Evolutionary conservation across 2,888 invertebrate species (phyloP).

Genomic region (Oscheius sp.): DNA sequence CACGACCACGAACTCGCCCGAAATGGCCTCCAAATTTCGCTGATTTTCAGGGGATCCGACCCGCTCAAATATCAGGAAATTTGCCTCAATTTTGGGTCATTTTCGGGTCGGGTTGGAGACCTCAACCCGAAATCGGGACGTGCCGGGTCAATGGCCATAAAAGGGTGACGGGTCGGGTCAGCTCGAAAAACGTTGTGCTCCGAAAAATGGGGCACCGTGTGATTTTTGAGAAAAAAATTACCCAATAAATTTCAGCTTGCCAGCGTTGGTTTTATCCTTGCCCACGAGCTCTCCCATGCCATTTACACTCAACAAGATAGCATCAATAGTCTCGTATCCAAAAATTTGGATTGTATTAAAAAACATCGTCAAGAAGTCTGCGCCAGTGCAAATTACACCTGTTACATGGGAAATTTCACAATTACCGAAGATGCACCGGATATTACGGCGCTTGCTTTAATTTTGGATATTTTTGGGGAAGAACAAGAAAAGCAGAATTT

Average conservation of each 20-base stretch:
- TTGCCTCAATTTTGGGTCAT: too few relatives aligned
- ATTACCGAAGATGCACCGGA: conserved; percentile 1
- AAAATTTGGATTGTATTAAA: neutral
- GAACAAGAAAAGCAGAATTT: neutral
- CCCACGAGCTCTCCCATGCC: neutral
- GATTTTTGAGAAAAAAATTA: too few relatives aligned
- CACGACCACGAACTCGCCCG: too few relatives aligned
- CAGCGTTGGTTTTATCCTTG: neutral
- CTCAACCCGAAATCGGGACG: too few relatives aligned
- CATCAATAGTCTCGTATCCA: neutral
- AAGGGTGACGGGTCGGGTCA: neutral
- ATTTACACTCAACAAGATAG: neutral
- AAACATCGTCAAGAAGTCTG: neutral
- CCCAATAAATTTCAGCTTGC: neutral
- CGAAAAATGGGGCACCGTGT: too few relatives aligned
- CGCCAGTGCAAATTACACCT: neutral
- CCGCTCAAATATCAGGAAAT: too few relatives aligned
- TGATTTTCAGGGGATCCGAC: too few relatives aligned
- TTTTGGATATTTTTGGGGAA: neutral
- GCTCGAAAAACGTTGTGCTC: too few relatives aligned
- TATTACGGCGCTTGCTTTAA: neutral
- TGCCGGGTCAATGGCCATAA: too few relatives aligned
- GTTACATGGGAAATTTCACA: neutral
- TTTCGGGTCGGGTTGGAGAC: too few relatives aligned
- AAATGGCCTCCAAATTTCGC: too few relatives aligned